phyloP scores from a whole-genome alignment of 2,888 invertebrate species.

The Eristalis pertinax region DNA sequence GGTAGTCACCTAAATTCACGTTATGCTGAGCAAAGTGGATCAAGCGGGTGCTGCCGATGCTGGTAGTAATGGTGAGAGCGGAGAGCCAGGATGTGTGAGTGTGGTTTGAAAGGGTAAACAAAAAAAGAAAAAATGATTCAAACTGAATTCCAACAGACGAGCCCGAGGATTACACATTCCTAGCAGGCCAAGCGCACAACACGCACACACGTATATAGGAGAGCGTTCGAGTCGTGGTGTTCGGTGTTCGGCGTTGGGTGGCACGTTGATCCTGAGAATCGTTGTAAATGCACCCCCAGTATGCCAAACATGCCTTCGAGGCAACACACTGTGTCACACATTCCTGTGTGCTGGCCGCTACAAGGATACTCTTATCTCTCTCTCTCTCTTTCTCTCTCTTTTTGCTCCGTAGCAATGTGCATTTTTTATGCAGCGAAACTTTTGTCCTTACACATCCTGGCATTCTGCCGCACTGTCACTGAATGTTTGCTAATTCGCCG shows the following conservation, averaged over 20 bases:
- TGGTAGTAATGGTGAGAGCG: background rate
- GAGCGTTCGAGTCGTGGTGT: background rate
- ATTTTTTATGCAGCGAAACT: slow-evolving; percentile 31
- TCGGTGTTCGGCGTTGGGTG: background rate
- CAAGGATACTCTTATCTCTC: background rate
- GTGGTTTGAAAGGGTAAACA: slow-evolving; percentile 49
- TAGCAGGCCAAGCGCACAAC: background rate
- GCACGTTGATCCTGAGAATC: slow-evolving; percentile 35
- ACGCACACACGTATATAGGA: background rate
- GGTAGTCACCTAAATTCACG: slow-evolving; percentile 66
- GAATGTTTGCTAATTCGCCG: slow-evolving; percentile 54
- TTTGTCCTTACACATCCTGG: slow-evolving; percentile 42
- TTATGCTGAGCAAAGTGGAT: slow-evolving; percentile 45
- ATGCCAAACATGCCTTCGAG: slow-evolving; percentile 48
- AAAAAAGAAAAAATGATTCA: background rate
- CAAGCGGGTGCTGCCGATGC: slow-evolving; percentile 20
- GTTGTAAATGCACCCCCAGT: slow-evolving; percentile 19
- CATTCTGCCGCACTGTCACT: slow-evolving; percentile 52
- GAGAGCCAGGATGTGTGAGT: slow-evolving; percentile 39
- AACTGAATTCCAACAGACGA: slow-evolving; percentile 4
- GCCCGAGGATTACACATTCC: slow-evolving; percentile 1
- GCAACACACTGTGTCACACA: slow-evolving; percentile 57
- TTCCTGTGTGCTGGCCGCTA: slow-evolving; percentile 56
- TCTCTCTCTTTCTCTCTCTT: too few species aligned
- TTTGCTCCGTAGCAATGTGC: background rate